These are phyloP conservation scores for Salvelinus fontinalis DNA, from an alignment of 2,113 vertebrate species.

Conservation along the genomic window DNA sequence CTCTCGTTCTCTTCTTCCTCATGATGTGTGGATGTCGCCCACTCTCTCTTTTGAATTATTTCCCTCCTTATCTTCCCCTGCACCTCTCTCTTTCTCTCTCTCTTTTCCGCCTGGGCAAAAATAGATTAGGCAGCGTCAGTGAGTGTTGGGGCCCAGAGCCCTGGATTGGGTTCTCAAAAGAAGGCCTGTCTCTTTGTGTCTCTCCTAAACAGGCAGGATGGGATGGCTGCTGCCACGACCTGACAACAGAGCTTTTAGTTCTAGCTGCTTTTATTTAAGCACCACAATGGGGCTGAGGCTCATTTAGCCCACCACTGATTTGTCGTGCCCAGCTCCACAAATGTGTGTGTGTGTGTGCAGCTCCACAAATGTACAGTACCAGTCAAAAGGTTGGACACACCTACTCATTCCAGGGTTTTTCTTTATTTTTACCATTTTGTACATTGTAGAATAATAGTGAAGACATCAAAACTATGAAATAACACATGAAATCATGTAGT, in stretches of 20 bases:
- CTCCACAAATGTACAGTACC: conserved; percentile 33
- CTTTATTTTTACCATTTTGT: too few species aligned
- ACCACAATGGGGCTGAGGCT: conserved; percentile 16
- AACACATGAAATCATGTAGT: too few species aligned
- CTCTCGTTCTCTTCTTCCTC: too few species aligned
- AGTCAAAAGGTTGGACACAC: too few species aligned
- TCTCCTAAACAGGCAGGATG: background rate
- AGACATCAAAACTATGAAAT: too few species aligned
- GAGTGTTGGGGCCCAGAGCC: conserved; percentile 24
- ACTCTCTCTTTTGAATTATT: too few species aligned
- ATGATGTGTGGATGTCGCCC: too few species aligned
- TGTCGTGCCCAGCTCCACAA: too few species aligned
- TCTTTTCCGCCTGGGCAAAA: conserved; percentile 26
- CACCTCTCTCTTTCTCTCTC: too few species aligned
- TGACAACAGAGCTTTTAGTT: conserved; percentile 28
- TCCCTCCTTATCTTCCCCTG: too few species aligned
- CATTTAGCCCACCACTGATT: conserved; percentile 40
- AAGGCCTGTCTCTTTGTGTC: conserved; percentile 13
- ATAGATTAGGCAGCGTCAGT: conserved; percentile 36
- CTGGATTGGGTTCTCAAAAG: conserved; percentile 26
- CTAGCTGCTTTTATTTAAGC: conserved; percentile 28
- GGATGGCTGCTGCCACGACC: conserved; percentile 1
- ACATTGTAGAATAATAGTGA: too few species aligned
- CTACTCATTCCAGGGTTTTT: too few species aligned
- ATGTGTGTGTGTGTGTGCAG: conserved; percentile 3